phyloP scores from a whole-genome alignment of 2,113 vertebrate genomes.

The Leucopsar rothschildi region DNA sequence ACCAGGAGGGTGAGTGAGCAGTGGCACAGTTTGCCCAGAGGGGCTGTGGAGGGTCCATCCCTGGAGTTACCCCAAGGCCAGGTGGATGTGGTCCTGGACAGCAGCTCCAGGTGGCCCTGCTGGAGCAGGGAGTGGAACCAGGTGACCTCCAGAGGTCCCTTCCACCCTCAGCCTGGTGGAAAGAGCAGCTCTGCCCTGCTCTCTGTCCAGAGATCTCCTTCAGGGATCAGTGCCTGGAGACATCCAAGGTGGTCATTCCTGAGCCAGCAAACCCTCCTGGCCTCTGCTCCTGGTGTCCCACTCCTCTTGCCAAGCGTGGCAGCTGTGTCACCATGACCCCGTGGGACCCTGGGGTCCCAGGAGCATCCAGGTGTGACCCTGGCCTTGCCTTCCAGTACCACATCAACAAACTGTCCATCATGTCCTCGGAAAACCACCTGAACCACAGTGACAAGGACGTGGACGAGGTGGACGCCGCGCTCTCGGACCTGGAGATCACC shows the following conservation, averaged over 20 bases:
- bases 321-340: fast-evolving
- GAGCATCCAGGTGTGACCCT: neutral
- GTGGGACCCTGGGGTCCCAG: fast-evolving
- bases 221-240: neutral
- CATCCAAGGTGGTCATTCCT: neutral
- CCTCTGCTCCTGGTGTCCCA: neutral
- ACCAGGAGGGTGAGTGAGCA: neutral
- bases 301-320: fast-evolving
- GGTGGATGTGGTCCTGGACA: neutral
- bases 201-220: neutral
- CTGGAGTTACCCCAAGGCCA: neutral
- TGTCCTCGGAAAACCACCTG: slow-evolving; percentile 97
- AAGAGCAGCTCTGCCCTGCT: neutral
- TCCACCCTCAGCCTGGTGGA: neutral
- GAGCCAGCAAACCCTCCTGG: neutral
- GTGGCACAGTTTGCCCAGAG: neutral
- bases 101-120: neutral
- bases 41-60: neutral
- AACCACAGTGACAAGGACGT: slow-evolving; percentile 99
- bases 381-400: slow-evolving; percentile 85
- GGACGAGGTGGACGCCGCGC: slow-evolving; percentile 95
- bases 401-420: slow-evolving; percentile 98
- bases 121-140: neutral
- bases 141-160: neutral
- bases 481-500: slow-evolving; percentile 96